Evolutionary conservation across 2,113 vertebrate genomes (phyloP).

Genomic region (Proterorhinus semilunaris): DNA sequence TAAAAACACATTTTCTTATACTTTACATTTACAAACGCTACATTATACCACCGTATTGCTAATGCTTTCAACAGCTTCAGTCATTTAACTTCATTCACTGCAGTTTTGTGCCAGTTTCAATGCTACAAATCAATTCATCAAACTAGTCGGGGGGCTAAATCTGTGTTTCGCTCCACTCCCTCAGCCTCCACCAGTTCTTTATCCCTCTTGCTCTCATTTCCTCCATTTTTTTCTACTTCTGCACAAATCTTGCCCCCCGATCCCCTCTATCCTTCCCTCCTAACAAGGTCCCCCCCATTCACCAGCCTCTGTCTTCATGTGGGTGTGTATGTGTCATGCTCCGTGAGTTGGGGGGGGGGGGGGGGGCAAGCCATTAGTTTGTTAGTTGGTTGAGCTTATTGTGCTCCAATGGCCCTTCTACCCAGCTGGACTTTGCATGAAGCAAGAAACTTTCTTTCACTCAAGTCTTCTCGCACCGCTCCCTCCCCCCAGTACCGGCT

Average conservation of each 20-base stretch:
- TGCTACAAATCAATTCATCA: not conserved
- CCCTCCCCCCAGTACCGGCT: conserved; percentile 15
- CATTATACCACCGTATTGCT: too few relatives aligned
- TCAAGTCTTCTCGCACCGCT: conserved; percentile 36
- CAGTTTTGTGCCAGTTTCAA: too few relatives aligned
- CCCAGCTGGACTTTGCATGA: conserved; percentile 71
- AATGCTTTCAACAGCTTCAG: too few relatives aligned
- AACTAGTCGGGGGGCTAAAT: conserved; percentile 13
- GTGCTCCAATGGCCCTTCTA: conserved; percentile 57
- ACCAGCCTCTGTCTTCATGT: conserved; percentile 34
- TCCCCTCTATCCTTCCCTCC: conserved; percentile 28
- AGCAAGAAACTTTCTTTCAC: conserved; percentile 58
- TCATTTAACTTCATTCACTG: too few relatives aligned
- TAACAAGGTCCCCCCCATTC: conserved; percentile 52
- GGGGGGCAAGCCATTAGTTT: conserved; percentile 66
- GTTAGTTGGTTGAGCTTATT: conserved; percentile 72
- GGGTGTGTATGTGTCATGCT: conserved; percentile 26
- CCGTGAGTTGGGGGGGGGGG: not conserved
- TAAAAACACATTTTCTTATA: too few relatives aligned
- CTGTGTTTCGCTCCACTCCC: conserved; percentile 10
- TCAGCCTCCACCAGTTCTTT: conserved; percentile 17
- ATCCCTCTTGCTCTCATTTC: conserved; percentile 16
- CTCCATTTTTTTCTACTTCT: conserved; percentile 26
- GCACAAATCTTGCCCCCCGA: conserved; percentile 29
- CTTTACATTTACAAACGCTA: too few relatives aligned